Evolutionary conservation across 2,113 vertebrate species (phyloP).

Genomic region (Oceanites oceanicus): DNA sequence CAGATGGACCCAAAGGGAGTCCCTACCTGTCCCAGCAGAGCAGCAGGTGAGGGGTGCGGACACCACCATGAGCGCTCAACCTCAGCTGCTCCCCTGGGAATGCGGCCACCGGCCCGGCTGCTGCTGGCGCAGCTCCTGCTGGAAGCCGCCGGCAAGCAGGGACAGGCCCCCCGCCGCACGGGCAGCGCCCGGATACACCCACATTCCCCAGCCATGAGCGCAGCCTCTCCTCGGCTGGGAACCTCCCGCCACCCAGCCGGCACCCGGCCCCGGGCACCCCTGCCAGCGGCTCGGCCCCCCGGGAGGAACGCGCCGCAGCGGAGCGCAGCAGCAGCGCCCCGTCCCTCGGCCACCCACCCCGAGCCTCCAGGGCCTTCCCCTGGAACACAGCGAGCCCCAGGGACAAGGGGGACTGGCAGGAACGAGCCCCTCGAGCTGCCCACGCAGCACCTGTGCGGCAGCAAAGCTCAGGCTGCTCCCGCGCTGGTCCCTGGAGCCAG

Average conservation of each 20-base stretch:
- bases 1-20: not conserved
- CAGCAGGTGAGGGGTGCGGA: not conserved
- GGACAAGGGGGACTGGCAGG: rapidly evolving
- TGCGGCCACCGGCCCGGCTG: not conserved
- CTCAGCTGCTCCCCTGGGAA: conserved; percentile 10
- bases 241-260: not conserved
- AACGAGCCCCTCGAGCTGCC: not conserved
- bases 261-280: not conserved
- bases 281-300: not conserved
- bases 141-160: conserved; percentile 44
- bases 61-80: not conserved
- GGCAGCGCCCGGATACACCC: conserved; percentile 68
- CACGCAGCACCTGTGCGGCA: rapidly evolving
- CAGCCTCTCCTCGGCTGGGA: conserved; percentile 47
- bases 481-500: rapidly evolving
- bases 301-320: rapidly evolving
- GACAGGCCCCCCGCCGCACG: conserved; percentile 52
- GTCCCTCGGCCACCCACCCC: rapidly evolving
- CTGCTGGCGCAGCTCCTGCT: not conserved
- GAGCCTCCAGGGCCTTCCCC: too few relatives aligned
- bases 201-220: conserved; percentile 69
- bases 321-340: not conserved
- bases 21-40: not conserved
- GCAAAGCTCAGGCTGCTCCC: not conserved
- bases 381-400: rapidly evolving